Evolutionary conservation across 2,797 vertebrate species (phyloP).

Genomic region (Liasis olivaceus): DNA sequence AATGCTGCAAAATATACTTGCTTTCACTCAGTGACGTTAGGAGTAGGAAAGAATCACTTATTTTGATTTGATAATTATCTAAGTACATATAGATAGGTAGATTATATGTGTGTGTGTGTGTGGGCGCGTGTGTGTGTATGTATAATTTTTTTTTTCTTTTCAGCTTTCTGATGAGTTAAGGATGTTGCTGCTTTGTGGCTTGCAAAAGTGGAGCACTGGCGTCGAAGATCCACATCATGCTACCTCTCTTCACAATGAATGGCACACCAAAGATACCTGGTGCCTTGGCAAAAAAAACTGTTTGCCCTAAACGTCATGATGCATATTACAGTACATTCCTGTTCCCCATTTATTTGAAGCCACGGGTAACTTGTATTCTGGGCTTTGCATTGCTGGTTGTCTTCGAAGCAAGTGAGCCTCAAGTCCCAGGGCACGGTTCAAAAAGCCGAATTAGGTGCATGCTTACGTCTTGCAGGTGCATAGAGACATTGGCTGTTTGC

Average conservation of each 20-base stretch:
- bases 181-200: constrained; percentile 33
- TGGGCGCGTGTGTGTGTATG: not conserved
- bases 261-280: constrained; percentile 78
- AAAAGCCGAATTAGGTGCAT: not conserved
- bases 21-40: no score
- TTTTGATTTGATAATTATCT: not conserved
- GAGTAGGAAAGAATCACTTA: not conserved
- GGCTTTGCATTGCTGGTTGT: constrained; percentile 14
- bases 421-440: not conserved
- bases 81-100: not conserved
- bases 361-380: constrained; percentile 48
- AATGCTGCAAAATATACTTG: not conserved
- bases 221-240: constrained; percentile 67
- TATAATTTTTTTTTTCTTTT: constrained; percentile 52
- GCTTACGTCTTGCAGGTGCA: not conserved
- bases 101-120: not conserved
- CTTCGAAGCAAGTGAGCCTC: constrained; percentile 41
- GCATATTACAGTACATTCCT: constrained; percentile 56
- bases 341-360: not conserved
- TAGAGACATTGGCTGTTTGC: not conserved
- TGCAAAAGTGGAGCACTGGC: constrained; percentile 54
- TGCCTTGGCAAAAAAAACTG: constrained; percentile 74
- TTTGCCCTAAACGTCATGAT: constrained; percentile 60
- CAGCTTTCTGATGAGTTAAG: constrained; percentile 93
- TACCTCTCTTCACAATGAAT: constrained; percentile 72